phyloP scores from a whole-genome alignment of 1,140 invertebrate genomes.

The Danaus melanippus region DNA sequence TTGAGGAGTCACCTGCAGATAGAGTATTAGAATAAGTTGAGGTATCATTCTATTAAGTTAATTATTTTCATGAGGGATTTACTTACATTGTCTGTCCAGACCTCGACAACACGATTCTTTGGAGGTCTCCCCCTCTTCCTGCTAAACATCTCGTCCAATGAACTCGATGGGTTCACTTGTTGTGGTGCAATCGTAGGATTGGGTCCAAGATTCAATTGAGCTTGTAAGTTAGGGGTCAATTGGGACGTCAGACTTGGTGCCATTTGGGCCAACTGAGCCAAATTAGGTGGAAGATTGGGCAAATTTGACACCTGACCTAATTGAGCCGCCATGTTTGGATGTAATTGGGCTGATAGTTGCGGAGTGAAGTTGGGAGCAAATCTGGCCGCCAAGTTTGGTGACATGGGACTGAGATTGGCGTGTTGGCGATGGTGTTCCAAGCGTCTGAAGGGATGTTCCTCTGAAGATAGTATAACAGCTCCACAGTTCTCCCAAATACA shows the following conservation, averaged over 20 bases:
- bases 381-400: constrained; percentile 73
- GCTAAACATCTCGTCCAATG: constrained; percentile 90
- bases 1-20: constrained; percentile 79
- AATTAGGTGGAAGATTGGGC: constrained; percentile 55
- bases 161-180: constrained; percentile 79
- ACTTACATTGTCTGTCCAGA: constrained; percentile 87
- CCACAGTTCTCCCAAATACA: constrained; percentile 90
- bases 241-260: constrained; percentile 68
- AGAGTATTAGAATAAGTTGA: constrained; percentile 12
- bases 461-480: constrained; percentile 84
- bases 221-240: constrained; percentile 56
- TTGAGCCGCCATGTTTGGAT: constrained; percentile 63
- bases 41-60: constrained; percentile 4
- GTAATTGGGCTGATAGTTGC: constrained; percentile 57
- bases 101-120: constrained; percentile 93
- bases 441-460: constrained; percentile 87
- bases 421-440: constrained; percentile 94
- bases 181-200: constrained; percentile 54
- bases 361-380: constrained; percentile 62
- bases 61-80: constrained; percentile 3
- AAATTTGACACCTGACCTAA: constrained; percentile 57
- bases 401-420: constrained; percentile 73
- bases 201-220: constrained; percentile 55
- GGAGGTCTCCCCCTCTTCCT: constrained; percentile 91
- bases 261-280: constrained; percentile 65